Evolutionary conservation across 1,140 invertebrate genomes (phyloP).

Genomic region (Gerris buenoi): DNA sequence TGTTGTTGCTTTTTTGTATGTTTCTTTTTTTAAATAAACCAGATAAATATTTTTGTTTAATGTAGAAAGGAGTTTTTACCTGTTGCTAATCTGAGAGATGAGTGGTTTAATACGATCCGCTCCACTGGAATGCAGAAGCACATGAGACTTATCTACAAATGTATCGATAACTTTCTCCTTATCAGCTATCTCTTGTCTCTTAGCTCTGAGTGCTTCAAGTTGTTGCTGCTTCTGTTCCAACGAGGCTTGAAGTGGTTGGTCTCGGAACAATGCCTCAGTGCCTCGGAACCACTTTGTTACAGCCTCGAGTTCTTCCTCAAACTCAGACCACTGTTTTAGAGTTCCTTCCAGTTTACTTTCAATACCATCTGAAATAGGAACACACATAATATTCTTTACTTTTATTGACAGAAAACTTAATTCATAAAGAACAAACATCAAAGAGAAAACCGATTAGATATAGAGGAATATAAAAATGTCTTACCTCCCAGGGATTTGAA

Average conservation of each 20-base stretch:
- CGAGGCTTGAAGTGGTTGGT: conserved; percentile 65
- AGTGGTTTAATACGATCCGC: conserved; percentile 74
- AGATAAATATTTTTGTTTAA: too few relatives aligned
- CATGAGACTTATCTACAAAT: conserved; percentile 80
- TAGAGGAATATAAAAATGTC: too few relatives aligned
- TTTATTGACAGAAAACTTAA: too few relatives aligned
- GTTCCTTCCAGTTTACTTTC: conserved; percentile 54
- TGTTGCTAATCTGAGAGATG: conserved; percentile 74
- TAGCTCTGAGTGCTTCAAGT: conserved; percentile 52
- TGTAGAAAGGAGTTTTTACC: conserved; percentile 29
- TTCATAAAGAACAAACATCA: too few relatives aligned
- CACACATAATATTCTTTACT: too few relatives aligned
- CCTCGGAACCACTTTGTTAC: conserved; percentile 71
- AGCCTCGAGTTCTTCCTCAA: conserved; percentile 61
- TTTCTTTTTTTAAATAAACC: too few relatives aligned
- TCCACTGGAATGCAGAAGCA: conserved; percentile 63
- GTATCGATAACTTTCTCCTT: conserved; percentile 71
- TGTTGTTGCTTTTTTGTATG: too few relatives aligned
- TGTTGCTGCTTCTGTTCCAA: conserved; percentile 64
- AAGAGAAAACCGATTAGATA: too few relatives aligned
- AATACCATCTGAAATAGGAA: conserved; percentile 32
- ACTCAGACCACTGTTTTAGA: conserved; percentile 70
- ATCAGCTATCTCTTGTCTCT: conserved; percentile 53
- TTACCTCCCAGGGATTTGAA: too few relatives aligned
- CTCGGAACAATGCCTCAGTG: conserved; percentile 66